These are phyloP conservation scores for Bothrops jararaca DNA, from an alignment of 2,113 vertebrate species.

Conservation along the genomic window DNA sequence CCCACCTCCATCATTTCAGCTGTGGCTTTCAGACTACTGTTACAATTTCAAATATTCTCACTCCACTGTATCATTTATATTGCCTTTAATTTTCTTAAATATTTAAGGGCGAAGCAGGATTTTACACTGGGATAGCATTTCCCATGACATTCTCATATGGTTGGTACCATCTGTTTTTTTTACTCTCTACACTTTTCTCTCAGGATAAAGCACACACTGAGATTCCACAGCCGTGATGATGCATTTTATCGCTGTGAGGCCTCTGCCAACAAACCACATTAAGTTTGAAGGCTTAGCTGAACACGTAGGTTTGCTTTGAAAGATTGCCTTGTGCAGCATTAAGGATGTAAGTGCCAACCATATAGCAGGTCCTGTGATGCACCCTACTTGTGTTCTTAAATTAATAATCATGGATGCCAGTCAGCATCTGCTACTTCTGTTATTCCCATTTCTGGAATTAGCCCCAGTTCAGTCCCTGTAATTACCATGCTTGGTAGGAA, in stretches of 20 bases:
- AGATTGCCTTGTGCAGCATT: background rate
- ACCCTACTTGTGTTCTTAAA: background rate
- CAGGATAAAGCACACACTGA: background rate
- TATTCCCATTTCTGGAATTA: background rate
- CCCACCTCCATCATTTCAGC: background rate
- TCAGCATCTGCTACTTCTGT: background rate
- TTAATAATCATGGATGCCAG: background rate
- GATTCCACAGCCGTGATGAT: background rate
- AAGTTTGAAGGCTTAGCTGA: background rate
- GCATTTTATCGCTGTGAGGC: background rate
- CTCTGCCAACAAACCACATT: background rate
- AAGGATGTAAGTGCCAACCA: background rate
- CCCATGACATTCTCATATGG: background rate
- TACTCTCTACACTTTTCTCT: background rate
- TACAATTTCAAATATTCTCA: background rate
- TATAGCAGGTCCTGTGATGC: background rate
- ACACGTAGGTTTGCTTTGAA: background rate
- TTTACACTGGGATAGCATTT: background rate
- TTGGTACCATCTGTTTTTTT: background rate
- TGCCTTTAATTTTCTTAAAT: background rate
- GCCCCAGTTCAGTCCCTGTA: background rate
- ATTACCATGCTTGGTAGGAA: background rate
- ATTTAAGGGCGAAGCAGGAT: background rate
- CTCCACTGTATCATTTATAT: background rate
- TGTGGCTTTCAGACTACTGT: background rate